These are phyloP conservation scores for Trilocha varians DNA, from an alignment of 2,888 invertebrate species.

Conservation along the genomic window DNA sequence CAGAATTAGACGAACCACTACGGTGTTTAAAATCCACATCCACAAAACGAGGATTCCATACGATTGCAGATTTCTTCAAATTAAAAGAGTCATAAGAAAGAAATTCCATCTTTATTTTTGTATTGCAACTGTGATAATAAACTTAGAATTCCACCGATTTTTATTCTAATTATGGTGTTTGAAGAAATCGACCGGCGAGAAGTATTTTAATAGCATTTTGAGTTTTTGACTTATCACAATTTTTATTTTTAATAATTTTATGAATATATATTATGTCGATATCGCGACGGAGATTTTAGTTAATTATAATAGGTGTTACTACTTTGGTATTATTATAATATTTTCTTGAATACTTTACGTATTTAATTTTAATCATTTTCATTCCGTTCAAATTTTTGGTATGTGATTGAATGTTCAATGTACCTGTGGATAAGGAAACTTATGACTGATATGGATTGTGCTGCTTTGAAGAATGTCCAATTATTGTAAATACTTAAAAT, in stretches of 20 bases:
- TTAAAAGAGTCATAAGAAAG: constrained; percentile 34
- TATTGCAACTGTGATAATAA: constrained; percentile 72
- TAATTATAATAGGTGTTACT: constrained; percentile 34
- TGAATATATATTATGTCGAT: constrained; percentile 43
- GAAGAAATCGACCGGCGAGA: constrained; percentile 65
- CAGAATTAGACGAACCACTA: constrained; percentile 21
- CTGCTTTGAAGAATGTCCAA: constrained; percentile 11
- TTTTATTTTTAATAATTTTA: constrained; percentile 45
- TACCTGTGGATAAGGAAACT: constrained; percentile 42
- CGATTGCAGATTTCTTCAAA: constrained; percentile 63
- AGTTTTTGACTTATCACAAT: constrained; percentile 61
- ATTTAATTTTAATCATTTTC: constrained; percentile 63
- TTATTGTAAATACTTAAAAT: constrained; percentile 36
- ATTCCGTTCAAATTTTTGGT: constrained; percentile 64
- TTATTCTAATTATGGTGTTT: constrained; percentile 50
- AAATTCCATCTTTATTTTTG: constrained; percentile 58
- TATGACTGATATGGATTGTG: constrained; percentile 9
- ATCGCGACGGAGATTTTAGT: constrained; percentile 58
- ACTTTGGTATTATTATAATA: constrained; percentile 30
- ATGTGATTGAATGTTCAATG: constrained; percentile 57
- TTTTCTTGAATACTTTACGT: constrained; percentile 63
- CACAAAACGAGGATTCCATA: constrained; percentile 31
- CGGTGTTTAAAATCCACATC: constrained; percentile 13
- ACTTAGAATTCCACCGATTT: constrained; percentile 69
- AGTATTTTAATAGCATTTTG: constrained; percentile 20